Conservation (phyloP, 2,888 invertebrate genomes). For the Thereva unica region DNA sequence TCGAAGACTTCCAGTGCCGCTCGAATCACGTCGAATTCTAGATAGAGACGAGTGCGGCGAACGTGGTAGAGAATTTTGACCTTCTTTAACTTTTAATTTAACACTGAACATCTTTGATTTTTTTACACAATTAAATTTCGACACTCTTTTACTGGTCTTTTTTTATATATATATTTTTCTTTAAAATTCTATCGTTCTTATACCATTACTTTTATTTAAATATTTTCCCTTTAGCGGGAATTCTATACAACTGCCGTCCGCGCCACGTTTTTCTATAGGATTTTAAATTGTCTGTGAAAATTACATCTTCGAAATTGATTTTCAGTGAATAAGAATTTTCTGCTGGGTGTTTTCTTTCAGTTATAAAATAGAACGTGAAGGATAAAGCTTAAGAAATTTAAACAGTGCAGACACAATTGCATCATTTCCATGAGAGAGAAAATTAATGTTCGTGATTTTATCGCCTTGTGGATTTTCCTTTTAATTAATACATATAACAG, state of each 20-base stretch:
- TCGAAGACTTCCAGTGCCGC: slow-evolving; percentile 54
- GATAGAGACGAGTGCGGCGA: slow-evolving; percentile 41
- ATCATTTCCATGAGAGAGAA: too few relatives aligned
- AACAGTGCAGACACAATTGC: too few relatives aligned
- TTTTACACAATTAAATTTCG: slow-evolving; percentile 11
- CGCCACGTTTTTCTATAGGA: background rate
- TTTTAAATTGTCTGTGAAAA: slow-evolving; percentile 24
- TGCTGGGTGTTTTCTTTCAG: slow-evolving; percentile 4
- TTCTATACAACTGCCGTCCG: slow-evolving; percentile 2
- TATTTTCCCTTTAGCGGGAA: slow-evolving; percentile 7
- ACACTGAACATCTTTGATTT: slow-evolving; percentile 55
- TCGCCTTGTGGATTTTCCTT: too few relatives aligned
- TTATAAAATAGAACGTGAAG: background rate
- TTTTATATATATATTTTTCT: slow-evolving; percentile 6
- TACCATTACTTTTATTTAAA: slow-evolving; percentile 2
- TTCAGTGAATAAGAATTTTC: slow-evolving; percentile 20
- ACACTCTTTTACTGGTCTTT: too few relatives aligned
- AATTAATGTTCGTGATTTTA: too few relatives aligned
- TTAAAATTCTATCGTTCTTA: slow-evolving; percentile 11
- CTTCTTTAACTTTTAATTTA: slow-evolving; percentile 59
- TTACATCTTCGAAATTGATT: slow-evolving; percentile 26
- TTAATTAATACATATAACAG: too few relatives aligned
- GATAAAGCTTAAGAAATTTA: too few relatives aligned
- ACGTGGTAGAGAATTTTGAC: slow-evolving; percentile 54
- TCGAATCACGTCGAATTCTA: slow-evolving; percentile 45